Base-by-base conservation (phyloP, 2,113 vertebrate genomes). In the Phrynosoma blainvillii region DNA sequence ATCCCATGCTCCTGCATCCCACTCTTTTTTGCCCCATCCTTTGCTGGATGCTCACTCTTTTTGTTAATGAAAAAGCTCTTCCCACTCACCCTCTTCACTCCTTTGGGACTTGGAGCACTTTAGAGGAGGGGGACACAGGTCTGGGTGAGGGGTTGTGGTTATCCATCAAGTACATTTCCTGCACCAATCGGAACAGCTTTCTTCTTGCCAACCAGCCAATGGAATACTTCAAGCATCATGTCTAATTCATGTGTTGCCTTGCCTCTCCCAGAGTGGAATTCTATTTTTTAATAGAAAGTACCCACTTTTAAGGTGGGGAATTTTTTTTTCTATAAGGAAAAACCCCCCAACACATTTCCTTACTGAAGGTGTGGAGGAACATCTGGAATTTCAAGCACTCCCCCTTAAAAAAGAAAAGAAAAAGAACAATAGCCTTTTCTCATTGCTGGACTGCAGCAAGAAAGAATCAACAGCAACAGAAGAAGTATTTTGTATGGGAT, bases 11-110 rank as follows among this genome's bases (percentile, higher is more conserved):
- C 52, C 47, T 78, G n/a, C 74, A 83, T 78, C 87, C 82, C 42
- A 56, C n/a, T 83, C 47, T 70, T 73, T 66, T 36, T 54, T 47
- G 62, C 59, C 74, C 81, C 74, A 18, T 84, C 81, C 82, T 70
- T n/a, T n/a, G 47, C 87, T 77, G 80, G 80, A 82, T 76, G 81
- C 32, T 84, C 62, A 32, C 56, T 75, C 40, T 54, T 78, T 83
- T 88, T 88, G 81, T 88, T 88, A 88, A 88, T 88, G 87, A 84
- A 88, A 70, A 88, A 70, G 62, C 81, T 88, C 73, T 84, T 78
- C 87, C 87, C 73, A 84, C 87, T 68, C 87, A 78, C 62, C 87
- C 62, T 77, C 14, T 78, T 77, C 73, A 70, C 59, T 88, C 87
- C 81, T 88, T 84, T 71, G 87, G 87, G 81, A 84, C 81, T 78